phyloP scores from a whole-genome alignment of 2,888 invertebrate species.

The Eupithecia dodoneata region DNA sequence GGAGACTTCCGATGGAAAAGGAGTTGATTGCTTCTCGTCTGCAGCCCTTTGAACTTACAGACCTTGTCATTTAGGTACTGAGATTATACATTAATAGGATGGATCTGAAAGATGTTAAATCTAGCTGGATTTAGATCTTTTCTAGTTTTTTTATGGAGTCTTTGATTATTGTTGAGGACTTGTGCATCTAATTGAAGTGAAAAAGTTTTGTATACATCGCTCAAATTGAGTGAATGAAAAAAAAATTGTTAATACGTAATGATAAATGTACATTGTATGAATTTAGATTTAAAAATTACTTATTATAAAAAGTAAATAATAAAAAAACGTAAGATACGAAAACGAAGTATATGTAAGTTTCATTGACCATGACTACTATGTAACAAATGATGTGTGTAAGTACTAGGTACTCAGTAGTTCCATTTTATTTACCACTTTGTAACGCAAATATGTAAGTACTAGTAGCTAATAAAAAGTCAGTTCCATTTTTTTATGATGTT shows the following conservation, averaged over 20 bases:
- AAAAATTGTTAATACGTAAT: neutral
- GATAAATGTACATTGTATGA: neutral
- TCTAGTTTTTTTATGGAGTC: neutral
- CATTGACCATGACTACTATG: too few species aligned
- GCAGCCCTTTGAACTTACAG: slow-evolving; percentile 3
- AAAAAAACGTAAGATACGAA: too few species aligned
- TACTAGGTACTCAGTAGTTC: too few species aligned
- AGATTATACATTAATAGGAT: neutral
- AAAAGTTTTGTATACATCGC: neutral
- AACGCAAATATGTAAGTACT: too few species aligned
- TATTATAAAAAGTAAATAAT: too few species aligned
- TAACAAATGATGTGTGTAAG: too few species aligned
- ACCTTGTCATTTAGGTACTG: slow-evolving; percentile 8
- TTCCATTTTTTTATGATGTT: too few species aligned
- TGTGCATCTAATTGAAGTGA: neutral
- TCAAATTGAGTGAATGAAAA: neutral
- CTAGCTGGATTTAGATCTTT: neutral
- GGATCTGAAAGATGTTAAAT: neutral
- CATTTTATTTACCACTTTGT: too few species aligned
- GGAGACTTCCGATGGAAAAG: slow-evolving; percentile 40
- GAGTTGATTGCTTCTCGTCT: slow-evolving; percentile 38
- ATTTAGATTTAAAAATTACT: too few species aligned
- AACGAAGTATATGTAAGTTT: too few species aligned
- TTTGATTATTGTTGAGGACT: neutral
- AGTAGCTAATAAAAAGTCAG: too few species aligned